Evolutionary conservation across 2,888 invertebrate genomes (phyloP).

Genomic region (Crepidodera aurea): DNA sequence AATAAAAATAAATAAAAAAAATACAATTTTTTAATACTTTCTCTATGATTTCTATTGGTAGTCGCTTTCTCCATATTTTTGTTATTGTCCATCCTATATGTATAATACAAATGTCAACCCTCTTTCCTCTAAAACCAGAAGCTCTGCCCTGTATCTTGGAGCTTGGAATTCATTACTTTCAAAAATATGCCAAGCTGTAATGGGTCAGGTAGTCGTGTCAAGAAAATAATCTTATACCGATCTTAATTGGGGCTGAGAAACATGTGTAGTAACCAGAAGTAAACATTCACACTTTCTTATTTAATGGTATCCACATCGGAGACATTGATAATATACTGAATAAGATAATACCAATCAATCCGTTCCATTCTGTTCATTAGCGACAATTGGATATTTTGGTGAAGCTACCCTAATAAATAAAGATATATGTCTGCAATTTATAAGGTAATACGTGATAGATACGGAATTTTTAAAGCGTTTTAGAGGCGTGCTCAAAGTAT

Average conservation of each 20-base stretch:
- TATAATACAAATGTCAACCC: too few relatives aligned
- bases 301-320: constrained; percentile 15
- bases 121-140: not conserved
- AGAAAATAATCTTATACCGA: constrained; percentile 43
- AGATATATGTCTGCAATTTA: too few relatives aligned
- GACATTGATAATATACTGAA: constrained; percentile 17
- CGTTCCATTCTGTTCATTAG: not conserved
- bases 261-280: constrained; percentile 38
- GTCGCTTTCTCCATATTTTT: too few relatives aligned
- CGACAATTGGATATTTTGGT: not conserved
- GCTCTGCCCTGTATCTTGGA: constrained; percentile 25
- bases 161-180: constrained; percentile 42
- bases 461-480: too few relatives aligned
- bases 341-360: constrained; percentile 17
- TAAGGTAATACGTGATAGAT: too few relatives aligned
- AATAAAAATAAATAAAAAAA: too few relatives aligned
- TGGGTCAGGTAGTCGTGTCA: constrained; percentile 44
- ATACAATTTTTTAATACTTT: too few relatives aligned
- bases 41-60: too few relatives aligned
- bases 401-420: too few relatives aligned
- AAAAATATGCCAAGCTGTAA: constrained; percentile 47
- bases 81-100: too few relatives aligned
- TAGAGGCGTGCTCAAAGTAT: too few relatives aligned
- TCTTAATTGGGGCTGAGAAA: constrained; percentile 44
- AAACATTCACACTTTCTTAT: constrained; percentile 32